A percentile compares a stretch with the other conserved stretches of the same genome.
phyloP scores from a whole-genome alignment of 2,888 invertebrate genomes.

The Smittia aterrima region DNA sequence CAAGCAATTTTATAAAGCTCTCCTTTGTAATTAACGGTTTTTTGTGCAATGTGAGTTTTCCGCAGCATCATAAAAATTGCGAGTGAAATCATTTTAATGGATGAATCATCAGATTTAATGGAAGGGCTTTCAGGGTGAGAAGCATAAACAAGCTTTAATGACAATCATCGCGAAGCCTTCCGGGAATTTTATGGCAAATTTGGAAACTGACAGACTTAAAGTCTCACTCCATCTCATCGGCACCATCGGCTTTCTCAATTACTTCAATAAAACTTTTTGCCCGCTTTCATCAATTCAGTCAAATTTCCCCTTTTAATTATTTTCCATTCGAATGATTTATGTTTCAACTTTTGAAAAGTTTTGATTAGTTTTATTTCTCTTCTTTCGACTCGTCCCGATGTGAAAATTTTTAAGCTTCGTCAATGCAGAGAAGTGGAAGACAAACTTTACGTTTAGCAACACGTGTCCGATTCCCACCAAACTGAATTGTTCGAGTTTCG shows the following conservation, averaged over 20 bases:
- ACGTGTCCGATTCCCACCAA: constrained; percentile 1
- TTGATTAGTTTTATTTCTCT: constrained; percentile 16
- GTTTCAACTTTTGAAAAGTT: constrained; percentile 20
- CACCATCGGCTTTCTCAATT: too few species aligned
- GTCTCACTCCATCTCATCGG: not conserved
- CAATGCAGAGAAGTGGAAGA: not conserved
- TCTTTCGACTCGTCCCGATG: not conserved
- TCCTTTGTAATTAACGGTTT: too few species aligned
- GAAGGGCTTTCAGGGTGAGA: too few species aligned
- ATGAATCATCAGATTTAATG: too few species aligned
- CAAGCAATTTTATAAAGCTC: too few species aligned
- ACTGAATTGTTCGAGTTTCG: not conserved
- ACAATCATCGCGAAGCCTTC: too few species aligned
- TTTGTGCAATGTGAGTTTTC: too few species aligned
- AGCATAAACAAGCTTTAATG: too few species aligned
- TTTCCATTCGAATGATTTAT: constrained; percentile 28
- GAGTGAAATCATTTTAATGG: too few species aligned
- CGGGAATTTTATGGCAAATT: too few species aligned
- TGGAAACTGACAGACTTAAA: not conserved
- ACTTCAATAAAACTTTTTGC: not conserved
- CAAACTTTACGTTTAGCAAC: constrained; percentile 15
- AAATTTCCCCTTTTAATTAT: constrained; percentile 21
- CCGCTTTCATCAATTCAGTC: not conserved
- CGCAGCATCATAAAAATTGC: too few species aligned
- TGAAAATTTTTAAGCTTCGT: not conserved